Evolutionary conservation across 1,140 invertebrate species (phyloP).

Genomic region (Sminthurinus signatus): DNA sequence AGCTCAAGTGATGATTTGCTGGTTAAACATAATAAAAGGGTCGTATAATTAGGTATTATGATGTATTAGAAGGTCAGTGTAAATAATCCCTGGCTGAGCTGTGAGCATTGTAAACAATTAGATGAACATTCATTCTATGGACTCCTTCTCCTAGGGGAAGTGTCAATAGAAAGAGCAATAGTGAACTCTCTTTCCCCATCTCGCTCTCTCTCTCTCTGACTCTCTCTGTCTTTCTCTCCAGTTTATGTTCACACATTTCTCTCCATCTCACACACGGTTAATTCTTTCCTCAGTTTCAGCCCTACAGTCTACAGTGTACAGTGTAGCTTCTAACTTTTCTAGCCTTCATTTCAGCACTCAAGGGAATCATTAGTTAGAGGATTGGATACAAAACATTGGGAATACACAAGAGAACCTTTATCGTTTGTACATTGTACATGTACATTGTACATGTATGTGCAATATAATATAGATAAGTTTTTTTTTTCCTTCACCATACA

Average conservation of each 20-base stretch:
- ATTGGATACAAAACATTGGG: not conserved
- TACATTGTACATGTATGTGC: too few relatives aligned
- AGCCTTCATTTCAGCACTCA: not conserved
- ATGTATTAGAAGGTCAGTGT: slow-evolving; percentile 26
- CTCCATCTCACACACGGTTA: not conserved
- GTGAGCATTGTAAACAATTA: slow-evolving; percentile 32
- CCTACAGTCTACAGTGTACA: too few relatives aligned
- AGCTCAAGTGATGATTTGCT: slow-evolving; percentile 6
- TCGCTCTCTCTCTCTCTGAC: too few relatives aligned
- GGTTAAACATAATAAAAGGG: slow-evolving; percentile 16
- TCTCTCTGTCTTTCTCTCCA: too few relatives aligned
- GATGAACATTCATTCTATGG: slow-evolving; percentile 19
- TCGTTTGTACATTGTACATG: too few relatives aligned
- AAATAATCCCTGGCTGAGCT: slow-evolving; percentile 27
- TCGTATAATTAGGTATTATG: slow-evolving; percentile 23
- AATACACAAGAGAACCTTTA: too few relatives aligned
- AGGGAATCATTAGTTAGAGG: slow-evolving; percentile 16
- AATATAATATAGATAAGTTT: too few relatives aligned
- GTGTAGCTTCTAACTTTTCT: too few relatives aligned
- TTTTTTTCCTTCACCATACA: too few relatives aligned
- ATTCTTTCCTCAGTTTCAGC: too few relatives aligned
- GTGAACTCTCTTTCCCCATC: too few relatives aligned
- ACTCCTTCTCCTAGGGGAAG: not conserved
- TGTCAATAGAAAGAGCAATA: slow-evolving; percentile 12
- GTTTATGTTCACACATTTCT: not conserved